These are phyloP conservation scores for Poeciliopsis turneri DNA, from an alignment of 2,797 vertebrate genomes.

Conservation along the genomic window DNA sequence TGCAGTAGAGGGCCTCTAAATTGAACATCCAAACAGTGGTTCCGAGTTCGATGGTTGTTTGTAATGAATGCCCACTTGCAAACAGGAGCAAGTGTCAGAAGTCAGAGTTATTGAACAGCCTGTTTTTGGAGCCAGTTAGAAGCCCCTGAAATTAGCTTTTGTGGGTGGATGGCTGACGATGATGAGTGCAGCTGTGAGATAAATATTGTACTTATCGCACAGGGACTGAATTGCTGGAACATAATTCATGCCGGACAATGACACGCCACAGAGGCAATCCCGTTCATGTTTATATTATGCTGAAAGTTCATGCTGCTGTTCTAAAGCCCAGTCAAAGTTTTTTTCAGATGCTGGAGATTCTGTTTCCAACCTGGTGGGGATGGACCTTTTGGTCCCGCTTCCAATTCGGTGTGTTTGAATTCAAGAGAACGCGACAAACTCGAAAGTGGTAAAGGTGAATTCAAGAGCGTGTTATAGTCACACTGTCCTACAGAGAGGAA, in stretches of 20 bases:
- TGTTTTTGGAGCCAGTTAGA: conserved; percentile 55
- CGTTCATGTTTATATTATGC: conserved; percentile 17
- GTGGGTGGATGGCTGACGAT: conserved; percentile 31
- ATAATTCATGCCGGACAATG: conserved; percentile 15
- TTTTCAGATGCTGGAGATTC: not conserved
- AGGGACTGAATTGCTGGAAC: conserved; percentile 9
- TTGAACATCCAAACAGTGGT: conserved; percentile 48
- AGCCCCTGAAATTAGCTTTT: conserved; percentile 38
- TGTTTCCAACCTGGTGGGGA: not conserved
- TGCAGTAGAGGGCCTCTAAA: conserved; percentile 18
- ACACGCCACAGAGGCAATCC: conserved; percentile 15
- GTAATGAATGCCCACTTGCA: conserved; percentile 50
- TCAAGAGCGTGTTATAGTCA: conserved; percentile 1
- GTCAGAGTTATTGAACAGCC: conserved; percentile 48
- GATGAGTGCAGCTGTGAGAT: conserved; percentile 41
- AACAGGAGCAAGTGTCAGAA: conserved; percentile 1
- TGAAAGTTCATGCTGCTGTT: not conserved
- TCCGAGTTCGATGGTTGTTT: conserved; percentile 56
- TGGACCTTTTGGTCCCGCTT: not conserved
- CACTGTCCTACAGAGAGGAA: not conserved
- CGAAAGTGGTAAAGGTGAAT: not conserved
- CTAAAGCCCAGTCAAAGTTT: not conserved
- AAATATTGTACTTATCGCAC: conserved; percentile 21
- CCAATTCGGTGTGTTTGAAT: conserved; percentile 9
- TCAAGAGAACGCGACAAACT: not conserved